Evolutionary conservation across 2,888 invertebrate genomes (phyloP).

Genomic region (Lutraria lutraria): DNA sequence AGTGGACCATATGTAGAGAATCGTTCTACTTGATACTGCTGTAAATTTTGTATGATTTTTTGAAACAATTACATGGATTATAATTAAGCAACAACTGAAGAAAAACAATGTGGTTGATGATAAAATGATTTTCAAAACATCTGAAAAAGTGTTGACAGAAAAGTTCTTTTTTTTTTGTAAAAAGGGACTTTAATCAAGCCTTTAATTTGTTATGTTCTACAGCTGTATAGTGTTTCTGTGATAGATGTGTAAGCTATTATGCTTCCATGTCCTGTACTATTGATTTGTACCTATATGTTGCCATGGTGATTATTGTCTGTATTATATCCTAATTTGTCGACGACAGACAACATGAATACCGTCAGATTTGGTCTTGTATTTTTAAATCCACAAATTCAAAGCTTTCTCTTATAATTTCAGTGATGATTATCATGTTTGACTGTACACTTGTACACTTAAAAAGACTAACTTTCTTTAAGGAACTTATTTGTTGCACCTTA

Average conservation of each 20-base stretch:
- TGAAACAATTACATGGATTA: no score
- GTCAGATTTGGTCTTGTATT: not conserved
- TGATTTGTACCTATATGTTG: not conserved
- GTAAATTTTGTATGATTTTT: no score
- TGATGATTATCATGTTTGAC: not conserved
- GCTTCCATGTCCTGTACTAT: slow-evolving; percentile 12
- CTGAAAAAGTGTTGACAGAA: no score
- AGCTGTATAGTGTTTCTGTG: not conserved
- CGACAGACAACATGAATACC: not conserved
- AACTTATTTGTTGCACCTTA: no score
- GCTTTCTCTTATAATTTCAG: not conserved
- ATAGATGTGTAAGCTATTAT: not conserved
- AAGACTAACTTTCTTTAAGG: no score
- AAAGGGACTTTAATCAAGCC: not conserved
- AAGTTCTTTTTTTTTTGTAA: not conserved
- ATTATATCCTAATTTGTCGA: not conserved
- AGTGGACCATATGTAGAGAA: no score
- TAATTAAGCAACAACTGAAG: no score
- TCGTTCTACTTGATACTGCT: no score
- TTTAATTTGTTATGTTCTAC: not conserved
- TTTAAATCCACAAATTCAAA: not conserved
- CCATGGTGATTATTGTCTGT: not conserved
- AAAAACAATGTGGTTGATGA: no score
- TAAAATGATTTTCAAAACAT: no score
- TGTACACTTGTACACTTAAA: no score